These are phyloP conservation scores for Caenorhabditis latens DNA, from an alignment of 1,140 invertebrate genomes.

Conservation along the genomic window DNA sequence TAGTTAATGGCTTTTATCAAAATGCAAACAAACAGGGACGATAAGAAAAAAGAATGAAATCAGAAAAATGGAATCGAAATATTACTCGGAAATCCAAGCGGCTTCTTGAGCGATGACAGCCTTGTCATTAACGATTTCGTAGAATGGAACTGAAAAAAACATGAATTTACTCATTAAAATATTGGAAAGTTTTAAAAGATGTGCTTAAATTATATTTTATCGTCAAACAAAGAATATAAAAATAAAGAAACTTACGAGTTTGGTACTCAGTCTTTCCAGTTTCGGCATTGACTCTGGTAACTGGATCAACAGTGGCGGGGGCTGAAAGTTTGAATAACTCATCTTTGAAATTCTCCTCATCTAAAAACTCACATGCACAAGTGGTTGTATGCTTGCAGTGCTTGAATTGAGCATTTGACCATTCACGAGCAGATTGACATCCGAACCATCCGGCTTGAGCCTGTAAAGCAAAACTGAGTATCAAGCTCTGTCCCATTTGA, in stretches of 20 bases:
- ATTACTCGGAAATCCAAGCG: slow-evolving; percentile 46
- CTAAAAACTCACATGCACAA: slow-evolving; percentile 22
- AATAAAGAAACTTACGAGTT: slow-evolving; percentile 21
- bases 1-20: slow-evolving; percentile 42
- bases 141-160: slow-evolving; percentile 12
- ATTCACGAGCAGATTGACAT: slow-evolving; percentile 56
- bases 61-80: not conserved
- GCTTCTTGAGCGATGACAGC: slow-evolving; percentile 5
- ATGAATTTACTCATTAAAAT: not conserved
- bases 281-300: slow-evolving; percentile 36
- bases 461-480: not conserved
- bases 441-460: slow-evolving; percentile 53
- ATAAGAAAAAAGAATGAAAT: not conserved
- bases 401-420: slow-evolving; percentile 56
- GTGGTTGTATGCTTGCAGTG: slow-evolving; percentile 56
- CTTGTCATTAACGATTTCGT: slow-evolving; percentile 26
- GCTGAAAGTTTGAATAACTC: not conserved
- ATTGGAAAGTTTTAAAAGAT: too few species aligned
- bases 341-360: not conserved
- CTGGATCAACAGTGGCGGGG: not conserved
- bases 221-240: not conserved
- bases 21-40: not conserved
- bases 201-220: too few species aligned
- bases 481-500: not conserved
- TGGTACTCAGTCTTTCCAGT: slow-evolving; percentile 40